Conservation (phyloP, 2,888 invertebrate species). For the Hipparchia semele region DNA sequence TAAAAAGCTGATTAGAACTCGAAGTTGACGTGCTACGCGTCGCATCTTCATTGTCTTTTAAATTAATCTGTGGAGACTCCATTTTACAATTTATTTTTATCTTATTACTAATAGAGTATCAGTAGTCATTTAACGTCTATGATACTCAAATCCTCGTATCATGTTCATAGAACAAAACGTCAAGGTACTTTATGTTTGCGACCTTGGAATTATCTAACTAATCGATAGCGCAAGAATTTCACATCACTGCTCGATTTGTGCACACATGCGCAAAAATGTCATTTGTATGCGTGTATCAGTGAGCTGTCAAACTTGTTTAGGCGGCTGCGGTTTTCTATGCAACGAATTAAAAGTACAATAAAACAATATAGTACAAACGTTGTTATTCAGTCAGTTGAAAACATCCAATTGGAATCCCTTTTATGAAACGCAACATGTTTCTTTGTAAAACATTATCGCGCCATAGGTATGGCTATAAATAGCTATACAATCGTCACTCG, state of each 20-base stretch:
- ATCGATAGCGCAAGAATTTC: conserved; percentile 79
- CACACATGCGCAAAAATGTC: conserved; percentile 64
- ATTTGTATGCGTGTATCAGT: conserved; percentile 57
- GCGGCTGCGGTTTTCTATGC: conserved; percentile 55
- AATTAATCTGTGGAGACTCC: conserved; percentile 52
- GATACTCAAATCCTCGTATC: conserved; percentile 7
- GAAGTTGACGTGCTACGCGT: conserved; percentile 50
- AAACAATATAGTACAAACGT: conserved; percentile 39
- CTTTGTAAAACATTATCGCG: conserved; percentile 58
- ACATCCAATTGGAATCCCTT: conserved; percentile 49
- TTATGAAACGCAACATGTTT: conserved; percentile 41
- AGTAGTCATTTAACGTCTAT: conserved; percentile 20
- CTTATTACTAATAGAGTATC: not conserved
- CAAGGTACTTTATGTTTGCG: conserved; percentile 41
- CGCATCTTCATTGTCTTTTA: conserved; percentile 51
- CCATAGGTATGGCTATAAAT: conserved; percentile 72
- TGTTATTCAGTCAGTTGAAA: conserved; percentile 17
- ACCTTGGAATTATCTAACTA: conserved; percentile 76
- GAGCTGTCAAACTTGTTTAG: conserved; percentile 80
- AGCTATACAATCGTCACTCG: conserved; percentile 70
- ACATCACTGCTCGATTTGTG: conserved; percentile 67
- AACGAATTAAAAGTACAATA: conserved; percentile 25
- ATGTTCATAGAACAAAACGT: conserved; percentile 41
- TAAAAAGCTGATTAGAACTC: conserved; percentile 63
- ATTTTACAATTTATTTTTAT: conserved; percentile 44